phyloP scores from a whole-genome alignment of 2,888 invertebrate genomes.

The Cacoxenus indagator region DNA sequence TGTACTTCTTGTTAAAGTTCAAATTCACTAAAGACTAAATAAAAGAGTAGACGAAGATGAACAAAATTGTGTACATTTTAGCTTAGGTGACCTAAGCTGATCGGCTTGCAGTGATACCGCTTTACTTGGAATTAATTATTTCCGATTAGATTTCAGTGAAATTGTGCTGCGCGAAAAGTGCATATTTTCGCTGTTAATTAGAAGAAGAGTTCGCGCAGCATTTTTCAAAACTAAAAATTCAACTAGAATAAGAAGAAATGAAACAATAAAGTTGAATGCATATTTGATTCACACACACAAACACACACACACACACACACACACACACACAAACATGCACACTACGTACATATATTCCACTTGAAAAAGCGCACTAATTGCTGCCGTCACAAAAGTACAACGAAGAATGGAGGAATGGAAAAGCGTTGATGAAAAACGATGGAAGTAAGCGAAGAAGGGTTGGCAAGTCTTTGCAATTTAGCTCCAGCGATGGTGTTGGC shows the following conservation, averaged over 20 bases:
- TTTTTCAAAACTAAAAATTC: background rate
- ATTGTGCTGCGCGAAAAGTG: too few species aligned
- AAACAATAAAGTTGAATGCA: background rate
- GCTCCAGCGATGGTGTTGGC: too few species aligned
- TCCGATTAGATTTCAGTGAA: too few species aligned
- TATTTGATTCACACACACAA: background rate
- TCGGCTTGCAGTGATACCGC: too few species aligned
- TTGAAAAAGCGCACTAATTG: constrained; percentile 25
- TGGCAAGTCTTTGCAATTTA: background rate
- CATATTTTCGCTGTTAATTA: too few species aligned
- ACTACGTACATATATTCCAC: constrained; percentile 3
- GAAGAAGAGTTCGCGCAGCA: background rate
- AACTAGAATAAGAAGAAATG: background rate
- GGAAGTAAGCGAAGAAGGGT: background rate
- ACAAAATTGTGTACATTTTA: too few species aligned
- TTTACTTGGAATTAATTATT: too few species aligned
- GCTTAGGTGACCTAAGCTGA: too few species aligned
- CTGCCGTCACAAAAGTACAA: background rate
- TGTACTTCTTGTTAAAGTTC: too few species aligned
- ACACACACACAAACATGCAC: constrained; percentile 6
- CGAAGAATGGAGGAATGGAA: background rate
- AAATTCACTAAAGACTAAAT: too few species aligned
- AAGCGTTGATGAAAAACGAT: too few species aligned
- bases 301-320: background rate
- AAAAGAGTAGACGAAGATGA: too few species aligned